These are phyloP conservation scores for Pogonognathellus flavescens DNA, from an alignment of 1,140 invertebrate species.

Conservation along the genomic window DNA sequence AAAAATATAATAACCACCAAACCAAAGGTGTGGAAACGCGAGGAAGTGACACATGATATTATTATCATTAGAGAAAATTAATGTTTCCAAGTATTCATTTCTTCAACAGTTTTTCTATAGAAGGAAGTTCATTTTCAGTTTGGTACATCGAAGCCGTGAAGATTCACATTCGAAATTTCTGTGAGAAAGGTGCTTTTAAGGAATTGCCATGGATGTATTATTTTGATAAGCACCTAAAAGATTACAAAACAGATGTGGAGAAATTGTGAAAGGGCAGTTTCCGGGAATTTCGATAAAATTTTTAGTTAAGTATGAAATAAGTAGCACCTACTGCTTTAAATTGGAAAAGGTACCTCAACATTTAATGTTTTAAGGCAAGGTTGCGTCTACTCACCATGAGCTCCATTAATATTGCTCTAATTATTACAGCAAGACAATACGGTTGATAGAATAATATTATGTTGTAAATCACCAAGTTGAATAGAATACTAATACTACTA, in stretches of 20 bases:
- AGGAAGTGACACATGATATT: slow-evolving; percentile 19
- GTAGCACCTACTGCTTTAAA: background rate
- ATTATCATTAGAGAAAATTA: background rate
- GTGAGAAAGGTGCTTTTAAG: background rate
- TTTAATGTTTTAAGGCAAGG: background rate
- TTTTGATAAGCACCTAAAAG: no score
- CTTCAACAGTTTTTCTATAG: no score
- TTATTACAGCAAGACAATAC: background rate
- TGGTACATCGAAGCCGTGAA: background rate
- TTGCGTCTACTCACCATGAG: background rate
- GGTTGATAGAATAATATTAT: background rate
- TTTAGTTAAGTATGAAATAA: background rate
- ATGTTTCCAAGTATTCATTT: background rate
- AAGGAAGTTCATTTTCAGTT: no score
- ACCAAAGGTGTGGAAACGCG: background rate
- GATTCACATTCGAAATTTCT: slow-evolving; percentile 4
- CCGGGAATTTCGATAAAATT: background rate
- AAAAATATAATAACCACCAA: background rate
- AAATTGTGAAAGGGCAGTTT: slow-evolving; percentile 36
- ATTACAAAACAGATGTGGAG: background rate
- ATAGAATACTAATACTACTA: background rate
- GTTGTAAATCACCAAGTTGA: background rate
- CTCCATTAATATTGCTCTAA: slow-evolving; percentile 10
- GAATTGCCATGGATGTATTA: no score
- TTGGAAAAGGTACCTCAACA: background rate